Evolutionary conservation across 1,140 invertebrate species (phyloP).

Genomic region (Agrypnia vestita): DNA sequence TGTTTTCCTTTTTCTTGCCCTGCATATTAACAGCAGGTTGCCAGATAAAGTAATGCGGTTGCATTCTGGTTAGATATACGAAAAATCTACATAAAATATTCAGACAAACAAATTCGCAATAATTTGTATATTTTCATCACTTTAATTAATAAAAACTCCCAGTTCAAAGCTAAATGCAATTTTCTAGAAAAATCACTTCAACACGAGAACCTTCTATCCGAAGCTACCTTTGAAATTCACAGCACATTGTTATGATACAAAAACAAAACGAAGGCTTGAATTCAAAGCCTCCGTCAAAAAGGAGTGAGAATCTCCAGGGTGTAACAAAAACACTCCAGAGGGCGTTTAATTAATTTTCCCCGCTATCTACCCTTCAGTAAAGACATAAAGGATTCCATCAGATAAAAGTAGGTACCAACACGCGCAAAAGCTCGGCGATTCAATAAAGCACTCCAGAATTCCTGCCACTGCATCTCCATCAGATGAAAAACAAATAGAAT

Average conservation of each 20-base stretch:
- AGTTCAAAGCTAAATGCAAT: too few relatives aligned
- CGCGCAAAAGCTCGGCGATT: slow-evolving; percentile 10
- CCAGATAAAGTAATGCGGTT: too few relatives aligned
- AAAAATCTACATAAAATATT: too few relatives aligned
- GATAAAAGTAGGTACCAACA: slow-evolving; percentile 16
- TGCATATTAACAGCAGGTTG: too few relatives aligned
- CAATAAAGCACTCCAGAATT: slow-evolving; percentile 25
- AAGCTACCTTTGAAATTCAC: background rate
- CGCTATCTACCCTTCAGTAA: background rate
- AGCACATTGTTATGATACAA: slow-evolving; percentile 23
- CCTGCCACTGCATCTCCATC: slow-evolving; percentile 14
- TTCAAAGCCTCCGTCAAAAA: slow-evolving; percentile 36
- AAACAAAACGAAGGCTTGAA: slow-evolving; percentile 28
- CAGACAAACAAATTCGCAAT: too few relatives aligned
- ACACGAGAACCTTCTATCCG: background rate
- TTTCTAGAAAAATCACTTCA: too few relatives aligned
- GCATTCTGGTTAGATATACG: too few relatives aligned
- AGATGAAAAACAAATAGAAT: slow-evolving; percentile 28
- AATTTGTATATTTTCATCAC: too few relatives aligned
- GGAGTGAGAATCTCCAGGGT: slow-evolving; percentile 27
- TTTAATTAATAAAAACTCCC: too few relatives aligned
- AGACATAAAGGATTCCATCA: slow-evolving; percentile 7
- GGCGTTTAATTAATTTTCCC: slow-evolving; percentile 46
- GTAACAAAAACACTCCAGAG: slow-evolving; percentile 24
- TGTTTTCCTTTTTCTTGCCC: too few relatives aligned